A percentile compares a stretch with the other conserved stretches of the same genome.
phyloP scores from a whole-genome alignment of 2,113 vertebrate species.

The Pachycephala philippinensis region DNA sequence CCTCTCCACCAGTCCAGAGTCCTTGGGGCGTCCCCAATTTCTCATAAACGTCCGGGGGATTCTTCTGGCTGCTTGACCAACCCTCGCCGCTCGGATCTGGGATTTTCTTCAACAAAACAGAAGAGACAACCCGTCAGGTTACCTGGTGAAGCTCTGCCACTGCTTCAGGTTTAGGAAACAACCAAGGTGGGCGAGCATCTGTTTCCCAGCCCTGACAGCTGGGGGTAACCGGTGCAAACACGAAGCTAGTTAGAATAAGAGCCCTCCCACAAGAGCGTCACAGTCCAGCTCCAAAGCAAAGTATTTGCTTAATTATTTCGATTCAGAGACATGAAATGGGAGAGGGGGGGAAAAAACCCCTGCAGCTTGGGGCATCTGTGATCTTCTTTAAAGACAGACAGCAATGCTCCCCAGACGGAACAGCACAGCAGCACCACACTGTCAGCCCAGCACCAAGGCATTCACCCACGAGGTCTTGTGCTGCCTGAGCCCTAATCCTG shows the following conservation, averaged over 20 bases:
- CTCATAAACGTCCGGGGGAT: constrained; percentile 7
- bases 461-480: neutral
- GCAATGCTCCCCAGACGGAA: neutral
- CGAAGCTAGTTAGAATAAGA: neutral
- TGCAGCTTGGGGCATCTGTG: neutral
- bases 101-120: constrained; percentile 30
- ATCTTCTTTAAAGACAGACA: neutral
- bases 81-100: neutral
- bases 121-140: neutral
- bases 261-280: neutral
- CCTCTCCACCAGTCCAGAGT: constrained; percentile 3
- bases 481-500: neutral
- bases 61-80: neutral
- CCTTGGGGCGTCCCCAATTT: neutral
- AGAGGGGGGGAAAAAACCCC: neutral
- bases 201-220: neutral
- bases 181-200: neutral
- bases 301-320: neutral
- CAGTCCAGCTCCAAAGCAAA: neutral
- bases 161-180: neutral
- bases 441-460: neutral
- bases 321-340: neutral
- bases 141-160: neutral
- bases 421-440: neutral
- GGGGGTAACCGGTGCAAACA: neutral